Conservation (phyloP, 2,113 vertebrate species). For the Petaurus breviceps region DNA sequence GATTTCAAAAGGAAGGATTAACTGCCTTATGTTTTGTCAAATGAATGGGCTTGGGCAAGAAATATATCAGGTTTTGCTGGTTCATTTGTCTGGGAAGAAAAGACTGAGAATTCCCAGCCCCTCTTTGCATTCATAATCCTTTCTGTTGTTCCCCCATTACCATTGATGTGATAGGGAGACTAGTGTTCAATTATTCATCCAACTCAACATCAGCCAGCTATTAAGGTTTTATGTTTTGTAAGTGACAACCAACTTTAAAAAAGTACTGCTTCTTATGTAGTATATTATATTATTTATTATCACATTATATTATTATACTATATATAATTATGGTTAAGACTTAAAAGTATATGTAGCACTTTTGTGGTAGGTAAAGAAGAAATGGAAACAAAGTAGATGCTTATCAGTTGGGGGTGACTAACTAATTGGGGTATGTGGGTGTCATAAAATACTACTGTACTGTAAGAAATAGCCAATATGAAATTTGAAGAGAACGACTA, state of each 20-base stretch:
- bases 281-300: too few relatives aligned
- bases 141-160: neutral
- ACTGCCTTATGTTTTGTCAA: neutral
- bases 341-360: neutral
- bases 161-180: neutral
- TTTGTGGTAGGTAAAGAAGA: neutral
- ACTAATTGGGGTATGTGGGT: neutral
- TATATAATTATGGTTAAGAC: neutral
- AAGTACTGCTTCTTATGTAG: neutral
- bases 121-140: neutral
- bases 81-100: constrained; percentile 3
- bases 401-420: neutral
- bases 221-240: neutral
- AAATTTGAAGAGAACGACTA: neutral
- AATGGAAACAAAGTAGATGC: neutral
- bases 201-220: neutral
- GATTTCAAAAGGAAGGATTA: constrained; percentile 1
- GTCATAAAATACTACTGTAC: neutral
- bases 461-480: neutral
- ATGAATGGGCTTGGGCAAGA: neutral
- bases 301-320: too few relatives aligned
- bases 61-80: neutral
- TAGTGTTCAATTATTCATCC: neutral
- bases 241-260: neutral
- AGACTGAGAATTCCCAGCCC: neutral